Percentiles rank a stretch among this genome's conserved stretches.
Conservation (phyloP, 2,113 vertebrate species). For the Sigmodon hispidus region DNA sequence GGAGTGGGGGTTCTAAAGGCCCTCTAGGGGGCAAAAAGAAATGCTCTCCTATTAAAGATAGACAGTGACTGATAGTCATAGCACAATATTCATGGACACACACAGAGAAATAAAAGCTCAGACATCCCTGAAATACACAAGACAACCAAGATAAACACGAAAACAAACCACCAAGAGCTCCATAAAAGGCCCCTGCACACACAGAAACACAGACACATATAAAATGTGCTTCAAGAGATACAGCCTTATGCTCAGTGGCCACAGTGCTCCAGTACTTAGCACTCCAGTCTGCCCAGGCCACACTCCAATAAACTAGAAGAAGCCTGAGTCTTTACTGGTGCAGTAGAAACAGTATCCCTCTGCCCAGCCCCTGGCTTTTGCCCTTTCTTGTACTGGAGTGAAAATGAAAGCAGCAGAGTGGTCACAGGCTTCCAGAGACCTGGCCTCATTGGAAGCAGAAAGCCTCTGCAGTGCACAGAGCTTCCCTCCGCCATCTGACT, state of each 20-base stretch:
- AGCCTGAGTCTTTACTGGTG: conserved; percentile 36
- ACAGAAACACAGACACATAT: background rate
- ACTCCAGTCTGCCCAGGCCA: background rate
- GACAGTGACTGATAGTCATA: conserved; percentile 9
- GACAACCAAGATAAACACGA: conserved; percentile 14
- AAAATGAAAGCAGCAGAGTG: conserved; percentile 76
- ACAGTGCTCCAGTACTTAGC: background rate
- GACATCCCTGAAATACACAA: conserved; percentile 39
- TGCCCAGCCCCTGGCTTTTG: background rate
- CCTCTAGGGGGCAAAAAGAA: conserved; percentile 20
- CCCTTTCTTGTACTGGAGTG: conserved; percentile 18
- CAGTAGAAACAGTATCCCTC: conserved; percentile 31
- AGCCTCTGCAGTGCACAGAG: background rate
- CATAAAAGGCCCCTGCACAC: background rate
- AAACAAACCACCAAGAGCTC: conserved; percentile 15
- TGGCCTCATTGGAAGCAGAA: conserved; percentile 8
- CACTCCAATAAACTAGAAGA: background rate
- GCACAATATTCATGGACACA: background rate
- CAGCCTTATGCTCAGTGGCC: background rate
- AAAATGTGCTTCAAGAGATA: background rate
- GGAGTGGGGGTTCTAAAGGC: background rate
- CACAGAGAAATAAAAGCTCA: conserved; percentile 19
- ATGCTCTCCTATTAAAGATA: conserved; percentile 7
- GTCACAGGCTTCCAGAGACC: conserved; percentile 40
- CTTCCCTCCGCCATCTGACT: background rate